Evolutionary conservation across 1,140 invertebrate genomes (phyloP).

Genomic region (Himalopsyche phryganea): DNA sequence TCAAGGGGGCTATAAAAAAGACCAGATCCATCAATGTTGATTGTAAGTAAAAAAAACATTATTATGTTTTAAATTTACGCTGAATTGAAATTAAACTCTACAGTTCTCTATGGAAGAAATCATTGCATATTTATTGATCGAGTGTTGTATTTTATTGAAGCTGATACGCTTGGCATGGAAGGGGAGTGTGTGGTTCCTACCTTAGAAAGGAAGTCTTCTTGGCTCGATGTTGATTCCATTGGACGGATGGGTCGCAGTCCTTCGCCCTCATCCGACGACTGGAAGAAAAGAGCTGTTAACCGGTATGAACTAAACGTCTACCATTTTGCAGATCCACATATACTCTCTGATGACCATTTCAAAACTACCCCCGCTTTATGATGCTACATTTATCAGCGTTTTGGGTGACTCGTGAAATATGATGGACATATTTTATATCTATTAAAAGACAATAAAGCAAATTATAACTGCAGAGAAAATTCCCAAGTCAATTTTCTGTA

Average conservation of each 20-base stretch:
- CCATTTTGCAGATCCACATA: no score
- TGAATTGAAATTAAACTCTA: no score
- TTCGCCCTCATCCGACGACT: slow-evolving; percentile 45
- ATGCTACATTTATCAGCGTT: no score
- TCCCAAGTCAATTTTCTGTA: no score
- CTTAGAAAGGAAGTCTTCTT: slow-evolving; percentile 54
- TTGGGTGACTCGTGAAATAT: no score
- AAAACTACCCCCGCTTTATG: no score
- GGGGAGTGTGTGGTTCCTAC: slow-evolving; percentile 62
- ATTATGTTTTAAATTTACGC: no score
- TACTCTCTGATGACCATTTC: no score
- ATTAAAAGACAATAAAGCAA: no score
- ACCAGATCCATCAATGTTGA: slow-evolving; percentile 82
- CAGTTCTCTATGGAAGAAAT: no score
- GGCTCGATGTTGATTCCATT: slow-evolving; percentile 53
- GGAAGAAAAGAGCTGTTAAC: slow-evolving; percentile 40
- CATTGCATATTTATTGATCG: neutral
- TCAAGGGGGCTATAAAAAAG: slow-evolving; percentile 82
- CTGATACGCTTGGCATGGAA: slow-evolving; percentile 74
- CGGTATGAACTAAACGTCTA: slow-evolving; percentile 36
- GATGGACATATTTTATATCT: no score
- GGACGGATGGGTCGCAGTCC: slow-evolving; percentile 39
- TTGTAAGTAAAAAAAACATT: slow-evolving; percentile 68
- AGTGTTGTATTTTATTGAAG: slow-evolving; percentile 43
- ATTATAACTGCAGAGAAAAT: no score